Base-by-base conservation (phyloP, 1,140 invertebrate genomes). In the Micrasema minimum region DNA sequence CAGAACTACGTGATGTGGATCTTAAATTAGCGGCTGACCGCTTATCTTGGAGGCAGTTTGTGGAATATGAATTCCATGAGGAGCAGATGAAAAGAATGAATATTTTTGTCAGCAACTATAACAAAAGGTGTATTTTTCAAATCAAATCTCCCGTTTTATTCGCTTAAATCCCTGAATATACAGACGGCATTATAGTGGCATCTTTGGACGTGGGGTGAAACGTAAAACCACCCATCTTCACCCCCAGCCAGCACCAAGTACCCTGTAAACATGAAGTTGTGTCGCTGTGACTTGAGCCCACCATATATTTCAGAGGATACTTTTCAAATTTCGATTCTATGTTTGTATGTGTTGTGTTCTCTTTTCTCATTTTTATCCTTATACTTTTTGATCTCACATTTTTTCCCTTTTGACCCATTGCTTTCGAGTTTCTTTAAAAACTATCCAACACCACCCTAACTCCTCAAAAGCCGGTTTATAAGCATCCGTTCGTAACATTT, bases 271-370 rank as follows among this genome's bases (percentile, higher is more conserved):
- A 51, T 67, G 53, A 46, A 43, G 45, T 64, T 35, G 57, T 64
- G 71, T 68, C 71, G 68, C 53, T 16, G 46, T 59, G 65, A 26
- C 71, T 68, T 68, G 71, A 72, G 71, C 71, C 71, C 31, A 3
- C 66, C 66, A 46, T 72, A 72, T 72, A 68, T 72, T 68, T 72
- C 20, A 22, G 20, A 11, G 71, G 71, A 65, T 53, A 50, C 59
- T 55, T 14, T 71, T 51, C 51, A 2, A 31, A 16, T 22, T 35
- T 35, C 26, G 26, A 31, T 20, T 12, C 35, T 31, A 22, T 31
- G 2, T 26, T 35, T 23, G 48, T 35, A 16, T 50, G 35, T 55
- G 6, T 43, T 11, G 9, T 22, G 18, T 14, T 5, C 3, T 31
- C 26, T 31, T 31, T 7, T 31, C 7, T 7, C 26, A 7, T 31